A percentile compares a stretch with the other conserved stretches of the same genome.
Evolutionary conservation across 2,888 invertebrate species (phyloP).

Genomic region (Drosophila infuscata): DNA sequence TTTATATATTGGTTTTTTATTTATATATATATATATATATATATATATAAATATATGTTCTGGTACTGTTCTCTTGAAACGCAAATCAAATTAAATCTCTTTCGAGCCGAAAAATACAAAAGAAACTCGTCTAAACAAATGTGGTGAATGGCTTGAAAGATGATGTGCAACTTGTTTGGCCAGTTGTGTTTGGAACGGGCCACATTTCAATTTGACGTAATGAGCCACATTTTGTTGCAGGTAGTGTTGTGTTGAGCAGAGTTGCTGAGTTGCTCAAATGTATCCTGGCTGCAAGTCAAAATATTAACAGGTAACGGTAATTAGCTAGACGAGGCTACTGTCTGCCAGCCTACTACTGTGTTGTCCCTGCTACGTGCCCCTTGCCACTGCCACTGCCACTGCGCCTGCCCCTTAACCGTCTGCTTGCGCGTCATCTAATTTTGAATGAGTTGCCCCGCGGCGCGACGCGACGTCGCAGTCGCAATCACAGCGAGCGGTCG

Average conservation of each 20-base stretch:
- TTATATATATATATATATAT: conserved; percentile 2
- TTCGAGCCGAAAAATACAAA: neutral
- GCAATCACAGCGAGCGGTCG: conserved; percentile 50
- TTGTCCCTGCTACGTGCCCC: neutral
- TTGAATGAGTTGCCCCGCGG: conserved; percentile 77
- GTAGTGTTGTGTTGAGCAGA: conserved; percentile 1
- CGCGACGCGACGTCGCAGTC: conserved; percentile 37
- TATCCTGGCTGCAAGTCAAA: conserved; percentile 62
- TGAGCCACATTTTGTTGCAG: conserved; percentile 57
- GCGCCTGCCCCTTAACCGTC: neutral
- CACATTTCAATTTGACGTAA: conserved; percentile 74
- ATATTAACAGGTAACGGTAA: conserved; percentile 75
- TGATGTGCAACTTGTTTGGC: conserved; percentile 61
- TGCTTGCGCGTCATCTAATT: conserved; percentile 42
- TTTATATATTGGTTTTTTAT: neutral
- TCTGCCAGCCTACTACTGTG: conserved; percentile 43
- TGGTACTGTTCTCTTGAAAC: conserved; percentile 5
- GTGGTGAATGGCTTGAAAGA: conserved; percentile 1
- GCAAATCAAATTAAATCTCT: neutral
- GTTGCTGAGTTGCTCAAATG: neutral
- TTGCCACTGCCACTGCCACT: neutral
- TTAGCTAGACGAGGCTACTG: conserved; percentile 70
- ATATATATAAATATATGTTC: conserved; percentile 12
- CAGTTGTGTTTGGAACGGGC: conserved; percentile 54
- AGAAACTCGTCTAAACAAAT: conserved; percentile 14